phyloP scores from a whole-genome alignment of 2,888 invertebrate species.

The Strigamia maritima region DNA sequence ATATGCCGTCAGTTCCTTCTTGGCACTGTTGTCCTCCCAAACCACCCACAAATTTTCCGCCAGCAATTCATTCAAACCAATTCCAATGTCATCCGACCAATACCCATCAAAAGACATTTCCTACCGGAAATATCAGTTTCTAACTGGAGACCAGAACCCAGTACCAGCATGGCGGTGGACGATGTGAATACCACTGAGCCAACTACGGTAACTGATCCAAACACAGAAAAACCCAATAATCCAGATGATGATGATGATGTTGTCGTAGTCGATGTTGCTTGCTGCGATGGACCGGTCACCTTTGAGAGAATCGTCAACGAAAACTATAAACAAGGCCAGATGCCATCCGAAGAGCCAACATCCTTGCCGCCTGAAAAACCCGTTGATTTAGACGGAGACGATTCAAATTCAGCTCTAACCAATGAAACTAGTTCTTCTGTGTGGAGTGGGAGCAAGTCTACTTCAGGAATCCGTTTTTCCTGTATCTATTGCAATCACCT shows the following conservation, averaged over 20 bases:
- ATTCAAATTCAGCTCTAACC: not conserved
- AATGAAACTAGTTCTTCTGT: not conserved
- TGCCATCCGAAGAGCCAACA: not conserved
- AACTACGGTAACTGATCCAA: not conserved
- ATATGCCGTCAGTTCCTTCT: slow-evolving; percentile 54
- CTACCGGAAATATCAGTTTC: slow-evolving; percentile 16
- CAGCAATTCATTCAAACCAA: slow-evolving; percentile 49
- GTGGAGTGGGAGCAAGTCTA: not conserved
- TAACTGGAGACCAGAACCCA: not conserved
- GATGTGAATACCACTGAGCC: not conserved
- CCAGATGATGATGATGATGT: not conserved
- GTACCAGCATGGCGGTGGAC: not conserved
- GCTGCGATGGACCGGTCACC: slow-evolving; percentile 84
- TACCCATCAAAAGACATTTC: slow-evolving; percentile 40
- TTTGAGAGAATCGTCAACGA: slow-evolving; percentile 81
- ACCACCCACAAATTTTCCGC: slow-evolving; percentile 46
- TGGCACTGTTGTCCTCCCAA: slow-evolving; percentile 46
- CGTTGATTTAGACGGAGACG: not conserved
- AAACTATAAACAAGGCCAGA: slow-evolving; percentile 61
- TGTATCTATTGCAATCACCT: slow-evolving; percentile 74
- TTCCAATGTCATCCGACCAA: slow-evolving; percentile 42
- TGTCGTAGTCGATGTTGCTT: slow-evolving; percentile 79
- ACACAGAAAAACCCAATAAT: not conserved
- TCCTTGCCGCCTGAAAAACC: not conserved
- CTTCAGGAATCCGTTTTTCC: slow-evolving; percentile 55